Base-by-base conservation (phyloP, 2,797 vertebrate genomes). In the Distichodus sexfasciatus region DNA sequence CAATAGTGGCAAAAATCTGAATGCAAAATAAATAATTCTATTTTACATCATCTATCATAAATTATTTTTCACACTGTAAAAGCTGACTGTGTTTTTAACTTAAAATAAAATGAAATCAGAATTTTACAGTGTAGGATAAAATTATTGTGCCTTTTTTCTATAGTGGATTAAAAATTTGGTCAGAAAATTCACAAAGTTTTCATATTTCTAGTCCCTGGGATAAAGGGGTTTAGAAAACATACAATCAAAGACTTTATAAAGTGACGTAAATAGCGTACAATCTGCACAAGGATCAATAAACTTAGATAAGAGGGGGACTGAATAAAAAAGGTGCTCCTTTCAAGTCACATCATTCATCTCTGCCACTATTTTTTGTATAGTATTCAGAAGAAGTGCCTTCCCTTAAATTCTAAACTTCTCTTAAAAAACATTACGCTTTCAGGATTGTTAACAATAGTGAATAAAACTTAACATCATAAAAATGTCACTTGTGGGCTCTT, bases 221-320 rank as follows among this genome's bases (percentile, higher is more conserved):
- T 14, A 48, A 58, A 55, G 10, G 44, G 26, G 28, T 62, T 74
- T 74, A 79, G 62, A 84, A 82, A 83, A n/a, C 77, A 65, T 88
- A 89, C 86, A 90, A 90, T 91, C 84, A 88, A 83, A 85, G 85
- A 81, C 83, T 85, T 82, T 58, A 85, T 88, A 90, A 91, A 89
- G 87, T 90, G 87, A 89, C 85, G 73, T 54, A 61, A 65, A 73
- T 28, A 55, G 9, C 31, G 68, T 55, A 77, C 71, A 65, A 71
- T 74, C 24, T 70, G 78, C 69, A 70, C 59, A 77, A 59, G 60
- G 75, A 43, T 65, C 82, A n/a, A n/a, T n/a, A n/a, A n/a, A n/a
- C 68, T 53, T 33, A 75, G 17, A 61, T 21, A 72, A 67, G 76
- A 71, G 53, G 26, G 28, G 78, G 70, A 66, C 2, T n/a, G 7